Evolutionary conservation across 1,140 invertebrate genomes (phyloP).

Genomic region (Caenorhabditis elegans): WBcel235 BX284603.4:378001-378500

Average conservation of each 20-base stretch:
- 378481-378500: too few species aligned
- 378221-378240: slow-evolving; percentile 50
- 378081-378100: slow-evolving; percentile 40
- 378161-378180: too few species aligned
- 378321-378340: slow-evolving; percentile 49
- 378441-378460: too few species aligned
- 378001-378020: background rate
- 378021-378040: slow-evolving; percentile 46
- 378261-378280: slow-evolving; percentile 36
- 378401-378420: too few species aligned
- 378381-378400: too few species aligned
- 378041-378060: slow-evolving; percentile 42
- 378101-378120: slow-evolving; percentile 47
- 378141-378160: too few species aligned
- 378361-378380: background rate
- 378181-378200: slow-evolving; percentile 27
- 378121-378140: background rate
- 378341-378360: slow-evolving; percentile 4
- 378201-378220: slow-evolving; percentile 49
- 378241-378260: slow-evolving; percentile 50
- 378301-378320: slow-evolving; percentile 50
- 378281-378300: slow-evolving; percentile 47
- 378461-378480: too few species aligned
- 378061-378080: slow-evolving; percentile 49
- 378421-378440: too few species aligned